Percentiles rank a stretch among this genome's conserved stretches.
phyloP scores from a whole-genome alignment of 2,888 invertebrate genomes.

The Habrosyne pyritoides region DNA sequence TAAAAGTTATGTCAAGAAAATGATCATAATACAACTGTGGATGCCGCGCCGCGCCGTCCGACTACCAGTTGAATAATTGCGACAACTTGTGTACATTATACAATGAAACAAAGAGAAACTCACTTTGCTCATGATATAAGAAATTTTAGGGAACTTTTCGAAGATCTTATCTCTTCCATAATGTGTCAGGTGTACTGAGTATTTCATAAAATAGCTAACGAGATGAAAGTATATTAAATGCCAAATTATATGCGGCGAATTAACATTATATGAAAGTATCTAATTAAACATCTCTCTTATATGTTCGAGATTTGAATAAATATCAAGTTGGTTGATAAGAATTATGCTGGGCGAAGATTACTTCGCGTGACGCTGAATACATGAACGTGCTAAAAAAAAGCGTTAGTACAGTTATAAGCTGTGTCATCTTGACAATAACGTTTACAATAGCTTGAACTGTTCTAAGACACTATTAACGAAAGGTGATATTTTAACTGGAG shows the following conservation, averaged over 20 bases:
- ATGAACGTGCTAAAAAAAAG: conserved; percentile 8
- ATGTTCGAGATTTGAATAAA: conserved; percentile 46
- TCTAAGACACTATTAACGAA: neutral
- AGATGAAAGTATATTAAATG: conserved; percentile 28
- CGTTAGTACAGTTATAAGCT: neutral
- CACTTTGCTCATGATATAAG: neutral
- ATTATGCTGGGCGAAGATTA: conserved; percentile 28
- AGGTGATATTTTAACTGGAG: conserved; percentile 5
- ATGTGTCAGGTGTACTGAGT: neutral
- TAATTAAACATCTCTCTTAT: conserved; percentile 52
- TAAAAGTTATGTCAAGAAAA: neutral
- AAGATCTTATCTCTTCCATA: neutral
- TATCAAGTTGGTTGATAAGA: conserved; percentile 30
- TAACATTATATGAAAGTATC: conserved; percentile 52
- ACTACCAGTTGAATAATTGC: neutral
- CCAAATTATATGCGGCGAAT: conserved; percentile 33
- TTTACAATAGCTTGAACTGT: conserved; percentile 2
- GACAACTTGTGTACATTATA: neutral
- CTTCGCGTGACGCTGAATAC: conserved; percentile 35
- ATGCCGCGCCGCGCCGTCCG: neutral
- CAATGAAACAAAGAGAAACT: neutral
- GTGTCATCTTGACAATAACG: neutral
- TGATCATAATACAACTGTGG: neutral
- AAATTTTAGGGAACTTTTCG: neutral
- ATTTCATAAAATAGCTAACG: neutral